phyloP scores from a whole-genome alignment of 2,113 vertebrate species.

The Phaetusa simplex region DNA sequence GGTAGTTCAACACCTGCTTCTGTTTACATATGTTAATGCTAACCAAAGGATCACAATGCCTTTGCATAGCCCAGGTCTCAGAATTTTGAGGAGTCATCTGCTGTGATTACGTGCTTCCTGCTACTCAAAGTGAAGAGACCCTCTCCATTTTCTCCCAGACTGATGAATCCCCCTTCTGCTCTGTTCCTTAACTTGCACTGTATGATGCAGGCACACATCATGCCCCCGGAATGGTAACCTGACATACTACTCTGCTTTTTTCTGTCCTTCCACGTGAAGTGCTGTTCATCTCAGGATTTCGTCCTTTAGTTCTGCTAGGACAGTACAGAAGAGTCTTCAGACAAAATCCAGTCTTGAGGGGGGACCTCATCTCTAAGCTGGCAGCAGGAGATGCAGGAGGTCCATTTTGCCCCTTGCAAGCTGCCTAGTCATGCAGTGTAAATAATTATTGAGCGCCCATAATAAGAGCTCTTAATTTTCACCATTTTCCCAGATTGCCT shows the following conservation, averaged over 20 bases:
- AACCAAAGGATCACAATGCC: neutral
- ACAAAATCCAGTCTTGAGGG: neutral
- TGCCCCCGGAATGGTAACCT: neutral
- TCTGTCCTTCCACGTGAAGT: neutral
- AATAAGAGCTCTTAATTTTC: neutral
- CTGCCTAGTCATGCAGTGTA: neutral
- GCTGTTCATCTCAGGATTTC: neutral
- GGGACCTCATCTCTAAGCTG: neutral
- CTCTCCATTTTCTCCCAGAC: neutral
- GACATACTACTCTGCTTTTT: neutral
- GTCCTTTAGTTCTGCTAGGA: neutral
- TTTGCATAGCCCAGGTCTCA: neutral
- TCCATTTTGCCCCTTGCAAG: neutral
- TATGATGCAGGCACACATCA: neutral
- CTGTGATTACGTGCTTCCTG: neutral
- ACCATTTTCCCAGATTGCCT: neutral
- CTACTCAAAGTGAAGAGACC: neutral
- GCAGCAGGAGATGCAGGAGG: neutral
- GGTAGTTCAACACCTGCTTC: neutral
- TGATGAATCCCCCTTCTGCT: neutral
- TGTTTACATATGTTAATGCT: neutral
- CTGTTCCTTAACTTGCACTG: neutral
- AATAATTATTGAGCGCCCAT: neutral
- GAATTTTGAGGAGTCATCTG: neutral
- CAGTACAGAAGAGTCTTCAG: neutral